Evolutionary conservation across 2,113 vertebrate genomes (phyloP), one percentile per base, ranked within the genome.

Genomic region (Etheostoma spectabile): DNA sequence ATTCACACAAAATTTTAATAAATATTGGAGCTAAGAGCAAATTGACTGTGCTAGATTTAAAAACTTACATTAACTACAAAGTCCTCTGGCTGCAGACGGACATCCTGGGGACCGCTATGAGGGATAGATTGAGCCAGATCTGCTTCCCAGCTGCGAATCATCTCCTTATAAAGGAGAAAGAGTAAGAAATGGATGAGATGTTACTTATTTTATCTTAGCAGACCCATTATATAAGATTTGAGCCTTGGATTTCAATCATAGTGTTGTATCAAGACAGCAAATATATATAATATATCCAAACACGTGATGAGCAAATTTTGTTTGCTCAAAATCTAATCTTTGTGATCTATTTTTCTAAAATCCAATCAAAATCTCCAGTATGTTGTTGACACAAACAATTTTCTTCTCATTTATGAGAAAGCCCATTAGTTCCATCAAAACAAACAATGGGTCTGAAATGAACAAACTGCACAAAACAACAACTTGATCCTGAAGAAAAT

Each of bases 51-150:
- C 4, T 22, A 8, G 27, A 67, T 61, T 3, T 24, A 19, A 70
- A 85, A 88, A 93, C 92, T 96, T 91, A 98, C 98, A 86, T 86
- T 95, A 55, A 99, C 94, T 45, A 98, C 49, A 70, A 99, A 97
- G 86, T 99, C 97, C 86, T 97, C 95, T 18, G 96, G 90, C 60
- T 89, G 84, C 6, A 99, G 93, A 30, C 80, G 71, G 53, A 83
- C 89, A 3, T 91, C 85, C 1, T 86, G 70, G 18, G 81, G 0
- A 1, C 66, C 38, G 1, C 22, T 74, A 5, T 79, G 21, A 42
- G 96, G 96, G 83, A 79, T 92, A 70, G 94, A 78, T 0, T 21
- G 0, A 2, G 95, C 96, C 77, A 99, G 70, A 0, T 94, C 90
- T 42, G 72, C 48, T 24, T 94, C 81, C 95, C 97, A 94, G 0